Conservation (phyloP, 2,797 vertebrate species). For the Hipposideros larvatus region DNA sequence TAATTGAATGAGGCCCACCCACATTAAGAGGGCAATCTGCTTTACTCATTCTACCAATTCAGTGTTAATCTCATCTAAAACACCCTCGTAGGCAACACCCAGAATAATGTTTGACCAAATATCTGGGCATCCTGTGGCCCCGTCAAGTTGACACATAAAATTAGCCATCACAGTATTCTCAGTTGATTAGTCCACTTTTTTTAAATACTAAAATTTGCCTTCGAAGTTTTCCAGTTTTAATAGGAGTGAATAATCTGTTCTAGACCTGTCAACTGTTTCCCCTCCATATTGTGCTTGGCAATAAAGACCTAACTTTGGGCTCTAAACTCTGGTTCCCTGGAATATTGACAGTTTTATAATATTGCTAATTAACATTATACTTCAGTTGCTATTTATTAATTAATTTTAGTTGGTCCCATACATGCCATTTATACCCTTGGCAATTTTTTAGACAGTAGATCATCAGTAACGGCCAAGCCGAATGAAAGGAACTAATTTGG, state of each 20-base stretch:
- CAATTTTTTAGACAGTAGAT: constrained; percentile 32
- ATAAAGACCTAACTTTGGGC: background rate
- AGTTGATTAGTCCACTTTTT: background rate
- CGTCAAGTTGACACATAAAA: too few species aligned
- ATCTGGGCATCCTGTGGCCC: too few species aligned
- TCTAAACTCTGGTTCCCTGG: background rate
- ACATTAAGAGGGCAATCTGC: too few species aligned
- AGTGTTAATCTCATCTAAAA: too few species aligned
- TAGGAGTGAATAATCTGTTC: background rate
- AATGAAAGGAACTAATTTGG: constrained; percentile 5
- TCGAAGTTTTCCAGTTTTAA: background rate
- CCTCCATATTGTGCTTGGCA: background rate
- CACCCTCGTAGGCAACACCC: too few species aligned
- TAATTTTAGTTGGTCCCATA: background rate
- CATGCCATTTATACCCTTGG: background rate
- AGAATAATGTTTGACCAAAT: too few species aligned
- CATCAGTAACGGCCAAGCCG: background rate
- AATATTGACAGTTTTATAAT: background rate
- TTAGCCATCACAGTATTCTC: background rate
- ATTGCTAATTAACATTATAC: background rate
- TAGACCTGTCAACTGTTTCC: background rate
- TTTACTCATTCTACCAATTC: too few species aligned
- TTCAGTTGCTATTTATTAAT: background rate
- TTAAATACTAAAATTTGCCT: constrained; percentile 1
- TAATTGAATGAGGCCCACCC: too few species aligned